These are phyloP conservation scores for Halcyon malimbica DNA, from an alignment of 2,113 vertebrate genomes.

Conservation along the genomic window DNA sequence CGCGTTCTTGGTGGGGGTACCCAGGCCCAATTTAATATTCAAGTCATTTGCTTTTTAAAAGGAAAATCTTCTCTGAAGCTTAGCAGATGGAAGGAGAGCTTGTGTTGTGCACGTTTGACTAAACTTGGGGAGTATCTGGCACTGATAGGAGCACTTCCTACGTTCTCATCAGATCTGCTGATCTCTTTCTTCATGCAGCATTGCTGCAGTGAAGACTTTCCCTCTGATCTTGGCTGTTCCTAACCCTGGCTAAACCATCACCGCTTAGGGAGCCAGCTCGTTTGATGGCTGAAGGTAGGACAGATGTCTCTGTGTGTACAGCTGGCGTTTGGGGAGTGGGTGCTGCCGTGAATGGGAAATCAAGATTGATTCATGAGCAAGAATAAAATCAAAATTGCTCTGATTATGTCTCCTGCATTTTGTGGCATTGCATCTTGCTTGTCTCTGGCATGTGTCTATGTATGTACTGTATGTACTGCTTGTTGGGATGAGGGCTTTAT, in stretches of 20 bases:
- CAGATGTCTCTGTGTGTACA: constrained; percentile 16
- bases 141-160: not conserved
- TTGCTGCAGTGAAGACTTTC: constrained; percentile 20
- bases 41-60: not conserved
- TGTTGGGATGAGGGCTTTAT: not conserved
- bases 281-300: constrained; percentile 46
- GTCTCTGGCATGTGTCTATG: not conserved
- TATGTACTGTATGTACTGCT: not conserved
- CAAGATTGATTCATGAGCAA: constrained; percentile 28
- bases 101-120: not conserved
- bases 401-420: not conserved
- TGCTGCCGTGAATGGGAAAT: constrained; percentile 17
- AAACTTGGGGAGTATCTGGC: constrained; percentile 15
- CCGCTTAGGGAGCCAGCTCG: not conserved
- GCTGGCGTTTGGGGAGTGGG: not conserved
- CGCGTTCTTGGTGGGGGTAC: not conserved
- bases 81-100: constrained; percentile 49
- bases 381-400: constrained; percentile 43
- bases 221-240: not conserved
- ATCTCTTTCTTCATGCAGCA: not conserved
- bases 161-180: constrained; percentile 16
- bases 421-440: not conserved
- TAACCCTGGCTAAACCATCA: not conserved
- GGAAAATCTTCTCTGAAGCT: not conserved
- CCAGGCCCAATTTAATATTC: not conserved